phyloP scores from a whole-genome alignment of 2,888 invertebrate species.

The Yponomeuta evonymella region DNA sequence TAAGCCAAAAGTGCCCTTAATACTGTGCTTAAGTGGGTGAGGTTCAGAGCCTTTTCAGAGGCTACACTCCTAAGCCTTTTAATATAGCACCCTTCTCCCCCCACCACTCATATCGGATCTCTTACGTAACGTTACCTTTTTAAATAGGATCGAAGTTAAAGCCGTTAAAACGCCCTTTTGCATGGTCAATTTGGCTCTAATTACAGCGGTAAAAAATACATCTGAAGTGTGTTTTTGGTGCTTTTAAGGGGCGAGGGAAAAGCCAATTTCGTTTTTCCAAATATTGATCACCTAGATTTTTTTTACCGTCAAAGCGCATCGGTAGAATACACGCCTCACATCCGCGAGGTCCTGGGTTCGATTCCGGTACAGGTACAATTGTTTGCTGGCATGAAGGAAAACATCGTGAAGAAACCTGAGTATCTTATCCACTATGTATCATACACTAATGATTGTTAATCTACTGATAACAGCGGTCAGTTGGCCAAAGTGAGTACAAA shows the following conservation, averaged over 20 bases:
- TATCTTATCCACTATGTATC: too few relatives aligned
- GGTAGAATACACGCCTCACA: too few relatives aligned
- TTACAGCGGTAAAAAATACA: conserved; percentile 10
- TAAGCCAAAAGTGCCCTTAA: conserved; percentile 70
- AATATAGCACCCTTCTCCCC: conserved; percentile 62
- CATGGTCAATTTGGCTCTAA: conserved; percentile 12
- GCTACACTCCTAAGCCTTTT: conserved; percentile 73
- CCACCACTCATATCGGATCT: conserved; percentile 49
- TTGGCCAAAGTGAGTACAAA: too few relatives aligned
- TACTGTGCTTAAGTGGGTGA: conserved; percentile 72
- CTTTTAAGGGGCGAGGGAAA: not conserved
- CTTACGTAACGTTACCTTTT: conserved; percentile 54
- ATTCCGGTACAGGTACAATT: too few relatives aligned
- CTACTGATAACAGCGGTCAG: too few relatives aligned
- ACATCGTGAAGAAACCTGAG: too few relatives aligned
- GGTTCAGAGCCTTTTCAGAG: conserved; percentile 69
- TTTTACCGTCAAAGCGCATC: too few relatives aligned
- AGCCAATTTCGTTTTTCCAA: not conserved
- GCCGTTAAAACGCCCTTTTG: conserved; percentile 21
- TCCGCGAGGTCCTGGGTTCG: too few relatives aligned
- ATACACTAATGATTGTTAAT: too few relatives aligned
- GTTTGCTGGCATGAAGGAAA: too few relatives aligned
- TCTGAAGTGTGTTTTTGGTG: not conserved
- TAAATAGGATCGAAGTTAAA: conserved; percentile 47
- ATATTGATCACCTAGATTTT: too few relatives aligned